A percentile compares a stretch with the other conserved stretches of the same genome.
Conservation (phyloP, 2,797 vertebrate genomes). For the Rhabdomys pumilio region DNA sequence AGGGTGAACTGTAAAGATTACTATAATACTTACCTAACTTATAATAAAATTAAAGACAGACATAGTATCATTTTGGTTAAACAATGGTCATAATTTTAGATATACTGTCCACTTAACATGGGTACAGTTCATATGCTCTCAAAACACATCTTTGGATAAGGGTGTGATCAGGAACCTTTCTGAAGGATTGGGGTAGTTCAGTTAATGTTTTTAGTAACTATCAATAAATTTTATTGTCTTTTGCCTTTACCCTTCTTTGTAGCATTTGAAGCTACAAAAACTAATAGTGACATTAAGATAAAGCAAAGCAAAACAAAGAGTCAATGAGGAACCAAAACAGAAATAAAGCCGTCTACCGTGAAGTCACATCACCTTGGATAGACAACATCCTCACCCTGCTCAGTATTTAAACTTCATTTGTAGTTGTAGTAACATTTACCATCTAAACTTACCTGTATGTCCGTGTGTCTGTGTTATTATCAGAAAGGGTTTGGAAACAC, state of each 20-base stretch:
- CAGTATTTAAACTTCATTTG: neutral
- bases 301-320: slow-evolving; percentile 63
- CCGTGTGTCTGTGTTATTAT: slow-evolving; percentile 62
- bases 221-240: slow-evolving; percentile 22
- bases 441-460: neutral
- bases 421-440: slow-evolving; percentile 23
- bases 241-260: slow-evolving; percentile 32
- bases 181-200: neutral
- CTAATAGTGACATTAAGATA: slow-evolving; percentile 23
- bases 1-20: slow-evolving; percentile 45
- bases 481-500: slow-evolving; percentile 99
- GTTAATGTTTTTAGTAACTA: slow-evolving; percentile 40
- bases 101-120: neutral
- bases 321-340: neutral
- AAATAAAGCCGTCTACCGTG: neutral
- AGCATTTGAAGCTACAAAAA: slow-evolving; percentile 58
- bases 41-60: neutral
- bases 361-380: neutral
- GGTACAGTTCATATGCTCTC: neutral
- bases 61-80: neutral
- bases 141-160: neutral
- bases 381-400: neutral
- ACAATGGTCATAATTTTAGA: neutral
- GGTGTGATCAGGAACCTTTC: slow-evolving; percentile 18
- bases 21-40: slow-evolving; percentile 53